Percentiles rank a stretch among this genome's conserved stretches.
Conservation (phyloP, 2,888 invertebrate genomes). For the Apodemia zela region DNA sequence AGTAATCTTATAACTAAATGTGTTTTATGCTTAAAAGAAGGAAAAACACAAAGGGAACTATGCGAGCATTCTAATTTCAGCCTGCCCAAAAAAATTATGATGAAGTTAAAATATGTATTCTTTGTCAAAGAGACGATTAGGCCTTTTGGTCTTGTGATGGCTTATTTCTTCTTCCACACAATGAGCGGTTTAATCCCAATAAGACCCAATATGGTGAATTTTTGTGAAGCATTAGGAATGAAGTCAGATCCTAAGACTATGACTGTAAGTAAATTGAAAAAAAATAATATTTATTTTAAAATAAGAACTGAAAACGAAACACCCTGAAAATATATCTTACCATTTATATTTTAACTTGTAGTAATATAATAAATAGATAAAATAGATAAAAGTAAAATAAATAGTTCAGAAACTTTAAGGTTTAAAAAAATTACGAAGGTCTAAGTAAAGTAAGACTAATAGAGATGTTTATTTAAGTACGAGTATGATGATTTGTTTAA, state of each 20-base stretch:
- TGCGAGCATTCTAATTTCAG: conserved; percentile 51
- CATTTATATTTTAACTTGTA: no score
- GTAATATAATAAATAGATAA: no score
- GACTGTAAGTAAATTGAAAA: conserved; percentile 60
- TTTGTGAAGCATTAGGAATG: conserved; percentile 72
- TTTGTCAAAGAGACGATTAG: conserved; percentile 74
- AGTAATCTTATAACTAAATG: conserved; percentile 57
- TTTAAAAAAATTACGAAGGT: no score
- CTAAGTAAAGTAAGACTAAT: no score
- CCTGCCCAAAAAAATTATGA: conserved; percentile 43
- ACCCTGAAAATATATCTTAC: no score
- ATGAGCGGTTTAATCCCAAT: conserved; percentile 72
- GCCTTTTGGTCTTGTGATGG: conserved; percentile 72
- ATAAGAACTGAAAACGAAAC: no score
- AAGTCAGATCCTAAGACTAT: conserved; percentile 62
- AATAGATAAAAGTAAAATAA: no score
- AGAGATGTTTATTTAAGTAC: no score
- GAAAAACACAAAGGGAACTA: conserved; percentile 37
- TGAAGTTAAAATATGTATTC: conserved; percentile 58
- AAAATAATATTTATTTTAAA: no score
- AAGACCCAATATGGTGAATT: conserved; percentile 79
- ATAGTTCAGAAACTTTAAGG: no score
- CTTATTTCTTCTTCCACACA: conserved; percentile 75
- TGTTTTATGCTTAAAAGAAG: conserved; percentile 54
- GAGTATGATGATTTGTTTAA: no score